Base-by-base conservation (phyloP, 2,797 vertebrate genomes). In the Cossypha caffra region DNA sequence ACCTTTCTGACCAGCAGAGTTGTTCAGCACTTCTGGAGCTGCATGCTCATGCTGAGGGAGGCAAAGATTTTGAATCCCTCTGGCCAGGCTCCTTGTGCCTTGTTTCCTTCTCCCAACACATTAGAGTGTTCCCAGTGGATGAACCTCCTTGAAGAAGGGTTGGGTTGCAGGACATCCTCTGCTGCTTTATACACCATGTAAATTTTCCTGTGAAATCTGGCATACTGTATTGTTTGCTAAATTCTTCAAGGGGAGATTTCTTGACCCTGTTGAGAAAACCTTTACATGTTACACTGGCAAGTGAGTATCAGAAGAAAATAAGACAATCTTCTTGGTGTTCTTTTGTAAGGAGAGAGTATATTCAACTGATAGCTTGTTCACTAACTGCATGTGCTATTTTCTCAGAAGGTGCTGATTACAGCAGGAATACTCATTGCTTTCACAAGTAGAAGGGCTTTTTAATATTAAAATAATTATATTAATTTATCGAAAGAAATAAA, bases 381-480 rank as follows among this genome's bases (percentile, higher is more conserved):
- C 52, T 91, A 87, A 71, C 82, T 90, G 23, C 47, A 45, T 57
- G 8, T 67, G 57, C 92, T 83, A 45, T 74, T 96, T 92, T 92
- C 38, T 74, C 61, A 87, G n/a, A 88, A 84, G 52, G 57, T 89
- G 42, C 42, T 88, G 37, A 79, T 48, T 61, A 38, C 28, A 57
- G 25, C 63, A 79, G n/a, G 40, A 77, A 42, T 88, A 71, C 21
- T n/a, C 28, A n/a, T 59, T 87, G 29, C 54, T 95, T 90, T 91
- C 35, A 77, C 9, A 57, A 87, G 35, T 33, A 45, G 19, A 35
- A 64, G 19, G 43, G 18, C 24, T 89, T 83, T 71, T 87, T 17
- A 92, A 79, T 71, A 61, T 73, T 59, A 76, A 90, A 84, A 90
- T 78, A 67, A 61, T 91, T 91, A 38, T 87, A 55, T 78, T 76